Evolutionary conservation across 2,113 vertebrate genomes (phyloP), one percentile per base, ranked within the genome.

Genomic region (Willisornis vidua): DNA sequence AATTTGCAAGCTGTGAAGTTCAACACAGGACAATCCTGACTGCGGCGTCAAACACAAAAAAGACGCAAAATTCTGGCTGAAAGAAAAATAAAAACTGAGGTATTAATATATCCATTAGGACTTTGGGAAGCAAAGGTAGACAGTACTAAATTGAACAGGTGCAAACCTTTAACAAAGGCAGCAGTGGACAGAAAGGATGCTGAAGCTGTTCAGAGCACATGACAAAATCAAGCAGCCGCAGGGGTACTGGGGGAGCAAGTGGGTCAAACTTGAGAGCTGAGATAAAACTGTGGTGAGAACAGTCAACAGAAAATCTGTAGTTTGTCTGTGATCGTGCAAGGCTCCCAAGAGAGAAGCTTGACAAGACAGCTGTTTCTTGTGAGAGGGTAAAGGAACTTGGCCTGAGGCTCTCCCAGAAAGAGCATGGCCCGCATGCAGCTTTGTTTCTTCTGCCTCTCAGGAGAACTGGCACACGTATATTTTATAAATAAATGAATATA

Each of bases 21-120:
- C 26, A 74, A 29, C 37, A 58, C 18, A 59, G 45, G 29, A 41
- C 5, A 66, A 28, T 7, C 5, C 8, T 19, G 25, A 41, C 20
- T n/a, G 17, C 7, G 14, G 3, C 9, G 43, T 26, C 18, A 65
- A 41, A 63, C n/a, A 33, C 2, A 25, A 45, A 29, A 41, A 62
- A 33, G 10, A 41, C 2, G 9, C 25, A 12, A 58, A 71, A 12
- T 1, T 1, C 5, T 14, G 1, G 4, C 2, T 45, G n/a, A 65
- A 87, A 88, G 2, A 3, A 78, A 58, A 90, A 46, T 15, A 55
- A 73, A 79, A 68, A 3, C 3, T 25, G 12, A 41, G 7, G 9
- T 55, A 13, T 43, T 58, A 58, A 16, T 75, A 49, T 23, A 31
- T 68, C 11, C 7, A 14, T 39, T 31, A 51, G 9, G 55, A 85